Conservation (phyloP, 2,888 invertebrate genomes). For the Agrotis puta region DNA sequence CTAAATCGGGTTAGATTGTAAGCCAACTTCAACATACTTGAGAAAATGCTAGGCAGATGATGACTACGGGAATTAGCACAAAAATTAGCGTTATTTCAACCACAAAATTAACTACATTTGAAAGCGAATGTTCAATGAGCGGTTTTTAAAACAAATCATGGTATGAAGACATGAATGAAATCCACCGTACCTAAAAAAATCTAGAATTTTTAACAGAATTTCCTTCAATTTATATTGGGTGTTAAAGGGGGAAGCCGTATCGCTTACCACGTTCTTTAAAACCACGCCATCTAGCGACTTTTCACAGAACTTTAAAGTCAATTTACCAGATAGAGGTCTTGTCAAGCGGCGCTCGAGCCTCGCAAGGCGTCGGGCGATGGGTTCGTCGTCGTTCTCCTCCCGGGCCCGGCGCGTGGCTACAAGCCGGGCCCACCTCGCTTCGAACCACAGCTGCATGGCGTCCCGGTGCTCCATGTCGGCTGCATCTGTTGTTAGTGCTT, state of each 20-base stretch:
- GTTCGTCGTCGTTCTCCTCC: conserved; percentile 72
- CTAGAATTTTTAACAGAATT: neutral
- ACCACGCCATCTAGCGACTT: conserved; percentile 12
- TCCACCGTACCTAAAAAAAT: neutral
- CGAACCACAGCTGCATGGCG: conserved; percentile 88
- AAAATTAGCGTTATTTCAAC: neutral
- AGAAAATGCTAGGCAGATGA: neutral
- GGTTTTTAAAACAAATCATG: neutral
- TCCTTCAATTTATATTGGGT: neutral
- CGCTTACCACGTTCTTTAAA: neutral
- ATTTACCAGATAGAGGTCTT: conserved; percentile 81
- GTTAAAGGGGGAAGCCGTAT: neutral
- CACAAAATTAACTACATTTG: neutral
- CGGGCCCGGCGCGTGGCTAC: conserved; percentile 81
- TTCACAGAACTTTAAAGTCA: conserved; percentile 3
- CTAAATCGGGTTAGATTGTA: neutral
- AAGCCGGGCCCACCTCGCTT: conserved; percentile 85
- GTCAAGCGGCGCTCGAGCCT: conserved; percentile 77
- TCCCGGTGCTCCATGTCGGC: conserved; percentile 82
- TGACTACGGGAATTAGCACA: neutral
- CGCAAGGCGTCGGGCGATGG: conserved; percentile 73
- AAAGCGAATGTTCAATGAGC: conserved; percentile 2
- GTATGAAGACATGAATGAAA: neutral
- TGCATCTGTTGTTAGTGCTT: conserved; percentile 62
- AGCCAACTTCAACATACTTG: neutral